Evolutionary conservation across 2,113 vertebrate species (phyloP).

Genomic region (Malaclemys terrapin): DNA sequence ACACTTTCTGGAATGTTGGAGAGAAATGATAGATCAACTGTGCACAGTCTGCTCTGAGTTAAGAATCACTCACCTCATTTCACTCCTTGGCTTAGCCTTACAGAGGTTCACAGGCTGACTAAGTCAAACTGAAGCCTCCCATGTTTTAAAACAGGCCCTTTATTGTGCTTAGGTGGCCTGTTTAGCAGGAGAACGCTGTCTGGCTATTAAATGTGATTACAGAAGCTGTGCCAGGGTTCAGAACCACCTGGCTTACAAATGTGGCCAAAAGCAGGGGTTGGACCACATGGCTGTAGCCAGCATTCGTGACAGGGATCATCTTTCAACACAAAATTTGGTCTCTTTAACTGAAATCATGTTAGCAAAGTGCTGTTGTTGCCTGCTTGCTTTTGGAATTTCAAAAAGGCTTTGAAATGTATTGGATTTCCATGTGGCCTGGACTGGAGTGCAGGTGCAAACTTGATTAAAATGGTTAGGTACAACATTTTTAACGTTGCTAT

Average conservation of each 20-base stretch:
- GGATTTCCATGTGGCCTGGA: not conserved
- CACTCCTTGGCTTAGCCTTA: not conserved
- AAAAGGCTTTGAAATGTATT: not conserved
- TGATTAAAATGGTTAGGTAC: not conserved
- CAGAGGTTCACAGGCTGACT: not conserved
- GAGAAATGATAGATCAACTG: not conserved
- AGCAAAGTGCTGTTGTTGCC: rapidly evolving
- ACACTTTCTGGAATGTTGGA: not conserved
- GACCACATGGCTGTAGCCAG: not conserved
- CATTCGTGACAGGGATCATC: not conserved
- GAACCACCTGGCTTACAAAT: not conserved
- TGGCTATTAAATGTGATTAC: not conserved
- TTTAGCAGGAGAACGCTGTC: not conserved
- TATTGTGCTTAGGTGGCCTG: rapidly evolving
- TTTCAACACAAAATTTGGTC: not conserved
- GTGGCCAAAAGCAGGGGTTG: not conserved
- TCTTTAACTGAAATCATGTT: not conserved
- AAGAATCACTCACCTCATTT: not conserved
- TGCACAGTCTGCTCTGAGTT: not conserved
- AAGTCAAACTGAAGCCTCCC: not conserved
- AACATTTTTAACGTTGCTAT: not conserved
- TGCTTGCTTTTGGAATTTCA: not conserved
- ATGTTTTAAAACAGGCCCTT: not conserved
- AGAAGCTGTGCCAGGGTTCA: not conserved
- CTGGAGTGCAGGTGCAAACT: not conserved